Evolutionary conservation across 2,888 invertebrate genomes (phyloP).

Genomic region (Eristalinus aeneus): DNA sequence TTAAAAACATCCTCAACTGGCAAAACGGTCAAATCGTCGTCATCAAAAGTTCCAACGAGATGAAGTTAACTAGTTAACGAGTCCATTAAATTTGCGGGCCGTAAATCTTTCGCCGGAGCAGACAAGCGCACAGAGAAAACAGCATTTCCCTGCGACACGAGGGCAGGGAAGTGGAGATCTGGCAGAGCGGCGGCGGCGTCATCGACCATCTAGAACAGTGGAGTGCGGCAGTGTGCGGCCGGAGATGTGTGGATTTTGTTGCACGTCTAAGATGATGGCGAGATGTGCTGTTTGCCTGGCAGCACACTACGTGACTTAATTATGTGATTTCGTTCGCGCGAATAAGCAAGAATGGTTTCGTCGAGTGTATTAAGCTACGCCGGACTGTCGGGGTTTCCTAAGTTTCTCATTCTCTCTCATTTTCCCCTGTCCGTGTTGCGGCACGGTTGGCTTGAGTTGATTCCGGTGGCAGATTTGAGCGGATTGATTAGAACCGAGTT

Average conservation of each 20-base stretch:
- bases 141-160: background rate
- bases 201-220: conserved; percentile 1
- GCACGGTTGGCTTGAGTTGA: background rate
- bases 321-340: conserved; percentile 59
- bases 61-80: conserved; percentile 44
- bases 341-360: conserved; percentile 5
- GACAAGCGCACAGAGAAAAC: conserved; percentile 14
- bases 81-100: conserved; percentile 59
- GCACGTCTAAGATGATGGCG: conserved; percentile 61
- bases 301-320: conserved; percentile 67
- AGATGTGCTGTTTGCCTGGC: conserved; percentile 65
- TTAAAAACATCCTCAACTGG: conserved; percentile 18
- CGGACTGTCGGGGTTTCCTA: background rate
- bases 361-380: conserved; percentile 20
- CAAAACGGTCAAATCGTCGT: conserved; percentile 30
- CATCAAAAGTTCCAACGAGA: conserved; percentile 47
- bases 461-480: background rate
- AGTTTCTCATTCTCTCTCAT: background rate
- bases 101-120: conserved; percentile 53
- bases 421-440: background rate
- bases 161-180: background rate
- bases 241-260: conserved; percentile 41
- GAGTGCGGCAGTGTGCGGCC: background rate
- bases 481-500: conserved; percentile 15
- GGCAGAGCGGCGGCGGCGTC: background rate